Base-by-base conservation (phyloP, 2,797 vertebrate genomes). In the Schizothorax lantsangensis region DNA sequence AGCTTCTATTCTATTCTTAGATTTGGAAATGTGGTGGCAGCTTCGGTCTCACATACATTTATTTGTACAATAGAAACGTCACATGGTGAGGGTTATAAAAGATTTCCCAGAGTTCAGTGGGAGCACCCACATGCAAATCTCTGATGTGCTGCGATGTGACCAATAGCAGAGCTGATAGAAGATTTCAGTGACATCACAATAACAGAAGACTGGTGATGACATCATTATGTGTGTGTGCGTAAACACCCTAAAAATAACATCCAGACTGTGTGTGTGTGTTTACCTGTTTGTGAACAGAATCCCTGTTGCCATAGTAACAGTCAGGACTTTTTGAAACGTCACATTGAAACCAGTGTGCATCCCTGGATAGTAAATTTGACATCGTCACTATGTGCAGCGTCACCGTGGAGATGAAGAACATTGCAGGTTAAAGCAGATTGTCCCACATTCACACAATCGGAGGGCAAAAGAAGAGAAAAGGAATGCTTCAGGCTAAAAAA, bases 291-390 rank as follows among this genome's bases (percentile, higher is more conserved):
- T 62, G 43, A 82, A 88, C 87, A 82, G 84, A 30, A 40, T 79
- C 73, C 75, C 45, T 83, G 79, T 87, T 88, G 66, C 73, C 69
- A 79, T 89, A 66, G 89, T 79, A 54, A 85, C 66, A 79, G 47
- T 33, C 14, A 52, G 64, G 84, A 38, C 71, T 77, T 82, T 82
- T 17, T 12, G 4, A 71, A 71, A 36, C 0, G 5, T 64, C 54
- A 33, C 79, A 33, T 12, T 49, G 26, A 66, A 78, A 36, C 30
- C 75, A 40, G n/a, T 14, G 54, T 43, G 2, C 45, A 36, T 54
- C 66, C 11, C 33, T 17, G n/a, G n/a, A 45, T 72, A 52, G 71
- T 47, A 78, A 45, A 59, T 72, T 47, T 54, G 10, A 79, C 84
- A 40, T 4, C 6, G 17, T 69, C 73, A 68, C 83, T 54, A 77